These are phyloP conservation scores for Neopelma chrysocephalum DNA, from an alignment of 2,797 vertebrate species.

Conservation along the genomic window DNA sequence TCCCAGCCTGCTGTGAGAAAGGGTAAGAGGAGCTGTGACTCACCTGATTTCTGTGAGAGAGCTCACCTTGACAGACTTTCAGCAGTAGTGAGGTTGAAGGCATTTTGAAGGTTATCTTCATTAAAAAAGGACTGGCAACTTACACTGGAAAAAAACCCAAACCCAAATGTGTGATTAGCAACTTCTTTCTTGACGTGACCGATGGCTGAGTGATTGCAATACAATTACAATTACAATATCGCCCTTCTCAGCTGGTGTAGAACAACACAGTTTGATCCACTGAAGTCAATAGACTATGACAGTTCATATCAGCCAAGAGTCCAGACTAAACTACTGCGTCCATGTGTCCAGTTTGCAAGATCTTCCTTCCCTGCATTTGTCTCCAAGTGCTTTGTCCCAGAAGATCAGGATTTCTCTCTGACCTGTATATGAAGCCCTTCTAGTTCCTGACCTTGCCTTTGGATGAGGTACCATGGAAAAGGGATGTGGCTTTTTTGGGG, in stretches of 20 bases:
- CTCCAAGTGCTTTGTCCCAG: neutral
- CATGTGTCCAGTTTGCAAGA: neutral
- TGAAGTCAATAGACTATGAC: neutral
- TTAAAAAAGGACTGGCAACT: neutral
- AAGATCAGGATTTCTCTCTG: neutral
- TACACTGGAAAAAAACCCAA: neutral
- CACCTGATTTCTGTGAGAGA: neutral
- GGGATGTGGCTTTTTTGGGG: neutral
- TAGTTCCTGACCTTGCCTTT: neutral
- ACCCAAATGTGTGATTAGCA: neutral
- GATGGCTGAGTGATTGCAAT: conserved; percentile 5
- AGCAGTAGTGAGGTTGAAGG: neutral
- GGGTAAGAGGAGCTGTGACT: neutral
- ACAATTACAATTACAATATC: neutral
- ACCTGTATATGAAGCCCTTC: neutral
- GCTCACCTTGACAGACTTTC: conserved; percentile 38
- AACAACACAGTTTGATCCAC: neutral
- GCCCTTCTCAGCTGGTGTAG: neutral
- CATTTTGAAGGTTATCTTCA: conserved; percentile 54
- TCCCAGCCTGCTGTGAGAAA: neutral
- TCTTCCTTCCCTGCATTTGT: neutral
- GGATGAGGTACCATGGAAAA: neutral
- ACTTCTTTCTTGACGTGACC: conserved; percentile 21
- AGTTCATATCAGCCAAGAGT: neutral
- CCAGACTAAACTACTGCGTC: neutral